Percentiles rank a stretch among this genome's conserved stretches.
Conservation (phyloP, 2,888 invertebrate species). For the Metallyticus violacea region DNA sequence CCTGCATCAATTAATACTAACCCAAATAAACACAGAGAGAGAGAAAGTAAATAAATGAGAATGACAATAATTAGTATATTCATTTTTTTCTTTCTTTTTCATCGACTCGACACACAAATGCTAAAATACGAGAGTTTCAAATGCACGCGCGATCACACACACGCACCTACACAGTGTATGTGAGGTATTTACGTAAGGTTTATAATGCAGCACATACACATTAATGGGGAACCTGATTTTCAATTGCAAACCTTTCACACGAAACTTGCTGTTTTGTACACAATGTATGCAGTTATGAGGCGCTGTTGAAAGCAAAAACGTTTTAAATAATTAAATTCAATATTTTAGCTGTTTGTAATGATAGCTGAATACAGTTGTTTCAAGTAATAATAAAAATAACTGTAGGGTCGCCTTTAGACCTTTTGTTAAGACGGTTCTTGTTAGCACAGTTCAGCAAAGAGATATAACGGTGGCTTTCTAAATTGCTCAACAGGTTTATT, state of each 20-base stretch:
- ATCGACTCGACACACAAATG: background rate
- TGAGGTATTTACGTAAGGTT: background rate
- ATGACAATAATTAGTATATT: background rate
- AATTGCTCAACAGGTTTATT: no score
- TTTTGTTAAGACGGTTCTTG: no score
- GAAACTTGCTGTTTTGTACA: background rate
- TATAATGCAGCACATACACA: background rate
- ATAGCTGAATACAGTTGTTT: background rate
- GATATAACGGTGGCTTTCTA: no score
- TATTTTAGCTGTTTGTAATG: background rate
- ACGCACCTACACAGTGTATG: no score
- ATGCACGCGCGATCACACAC: no score
- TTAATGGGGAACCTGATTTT: background rate
- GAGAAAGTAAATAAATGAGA: background rate
- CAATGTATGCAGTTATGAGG: background rate
- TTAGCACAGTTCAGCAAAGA: no score
- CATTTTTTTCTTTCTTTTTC: background rate
- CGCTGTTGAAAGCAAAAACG: background rate
- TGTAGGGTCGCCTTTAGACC: no score
- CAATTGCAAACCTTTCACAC: background rate
- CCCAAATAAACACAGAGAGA: background rate
- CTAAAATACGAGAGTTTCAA: background rate
- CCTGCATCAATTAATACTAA: background rate
- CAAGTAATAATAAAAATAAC: no score
- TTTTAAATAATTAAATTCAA: background rate